Evolutionary conservation across 2,888 invertebrate genomes (phyloP).

Genomic region (Sinodicranocentrus sp.): DNA sequence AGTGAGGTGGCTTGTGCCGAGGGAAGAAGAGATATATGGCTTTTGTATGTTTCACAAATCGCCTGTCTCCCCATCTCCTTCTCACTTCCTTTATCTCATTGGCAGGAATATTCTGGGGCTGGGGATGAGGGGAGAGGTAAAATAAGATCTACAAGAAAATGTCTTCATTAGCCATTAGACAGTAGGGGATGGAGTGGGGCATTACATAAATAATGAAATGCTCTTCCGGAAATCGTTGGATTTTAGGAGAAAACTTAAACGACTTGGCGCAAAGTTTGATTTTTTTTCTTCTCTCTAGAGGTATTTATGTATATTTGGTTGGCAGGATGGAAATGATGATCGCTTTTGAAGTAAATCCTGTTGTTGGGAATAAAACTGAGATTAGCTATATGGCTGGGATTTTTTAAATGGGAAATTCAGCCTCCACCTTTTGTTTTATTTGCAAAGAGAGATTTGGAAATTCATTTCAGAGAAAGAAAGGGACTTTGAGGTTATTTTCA

Average conservation of each 20-base stretch:
- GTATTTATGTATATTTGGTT: too few species aligned
- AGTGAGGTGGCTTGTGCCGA: conserved; percentile 52
- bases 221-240: conserved; percentile 44
- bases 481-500: background rate
- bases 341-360: too few species aligned
- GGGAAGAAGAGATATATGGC: conserved; percentile 43
- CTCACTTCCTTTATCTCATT: conserved; percentile 11
- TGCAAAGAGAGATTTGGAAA: too few species aligned
- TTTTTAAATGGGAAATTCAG: too few species aligned
- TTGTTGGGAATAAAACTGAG: too few species aligned
- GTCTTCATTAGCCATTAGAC: conserved; percentile 57
- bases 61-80: conserved; percentile 25
- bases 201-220: conserved; percentile 55
- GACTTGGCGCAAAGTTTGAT: too few species aligned
- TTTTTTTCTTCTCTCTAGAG: too few species aligned
- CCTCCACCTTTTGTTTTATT: too few species aligned
- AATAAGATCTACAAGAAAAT: conserved; percentile 33
- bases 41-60: conserved; percentile 55
- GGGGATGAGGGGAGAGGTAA: conserved; percentile 8
- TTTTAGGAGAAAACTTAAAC: conserved; percentile 32
- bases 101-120: background rate
- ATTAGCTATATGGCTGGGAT: too few species aligned
- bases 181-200: conserved; percentile 23
- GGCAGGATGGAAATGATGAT: too few species aligned
- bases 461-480: too few species aligned